Evolutionary conservation across 2,797 vertebrate species (phyloP).

Genomic region (Lophotriccus pileatus): DNA sequence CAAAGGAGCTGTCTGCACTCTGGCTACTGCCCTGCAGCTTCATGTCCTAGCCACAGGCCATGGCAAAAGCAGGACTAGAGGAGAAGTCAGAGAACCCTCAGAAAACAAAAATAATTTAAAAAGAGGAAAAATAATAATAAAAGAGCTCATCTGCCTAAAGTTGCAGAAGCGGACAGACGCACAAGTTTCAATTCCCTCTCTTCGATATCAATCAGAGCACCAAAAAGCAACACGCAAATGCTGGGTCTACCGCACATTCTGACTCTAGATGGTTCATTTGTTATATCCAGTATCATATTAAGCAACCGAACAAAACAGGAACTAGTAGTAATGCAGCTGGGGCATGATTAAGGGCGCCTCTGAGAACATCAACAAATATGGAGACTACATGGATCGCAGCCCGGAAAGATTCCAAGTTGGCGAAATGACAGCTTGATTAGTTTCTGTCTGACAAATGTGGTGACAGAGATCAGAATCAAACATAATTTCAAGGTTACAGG

Average conservation of each 20-base stretch:
- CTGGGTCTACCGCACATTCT: not conserved
- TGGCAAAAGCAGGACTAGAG: not conserved
- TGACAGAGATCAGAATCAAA: conserved; percentile 30
- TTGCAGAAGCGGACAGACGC: not conserved
- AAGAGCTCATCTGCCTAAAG: not conserved
- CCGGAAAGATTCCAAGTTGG: not conserved
- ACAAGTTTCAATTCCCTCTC: not conserved
- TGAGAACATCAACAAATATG: not conserved
- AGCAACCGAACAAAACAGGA: conserved; percentile 5
- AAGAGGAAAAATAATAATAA: not conserved
- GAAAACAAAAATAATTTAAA: too few relatives aligned
- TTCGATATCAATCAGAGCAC: not conserved
- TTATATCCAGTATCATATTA: not conserved
- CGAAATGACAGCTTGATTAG: conserved; percentile 59
- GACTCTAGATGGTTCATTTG: not conserved
- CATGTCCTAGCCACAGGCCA: not conserved
- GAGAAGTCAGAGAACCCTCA: not conserved
- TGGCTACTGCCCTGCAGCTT: not conserved
- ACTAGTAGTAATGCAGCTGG: conserved; percentile 8
- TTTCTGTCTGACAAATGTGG: conserved; percentile 49
- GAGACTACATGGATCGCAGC: conserved; percentile 48
- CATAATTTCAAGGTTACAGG: conserved; percentile 39
- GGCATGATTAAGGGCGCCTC: conserved; percentile 20
- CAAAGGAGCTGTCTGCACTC: not conserved
- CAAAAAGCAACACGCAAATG: not conserved